phyloP scores from a whole-genome alignment of 1,140 invertebrate species.

The Cydia strobilella region DNA sequence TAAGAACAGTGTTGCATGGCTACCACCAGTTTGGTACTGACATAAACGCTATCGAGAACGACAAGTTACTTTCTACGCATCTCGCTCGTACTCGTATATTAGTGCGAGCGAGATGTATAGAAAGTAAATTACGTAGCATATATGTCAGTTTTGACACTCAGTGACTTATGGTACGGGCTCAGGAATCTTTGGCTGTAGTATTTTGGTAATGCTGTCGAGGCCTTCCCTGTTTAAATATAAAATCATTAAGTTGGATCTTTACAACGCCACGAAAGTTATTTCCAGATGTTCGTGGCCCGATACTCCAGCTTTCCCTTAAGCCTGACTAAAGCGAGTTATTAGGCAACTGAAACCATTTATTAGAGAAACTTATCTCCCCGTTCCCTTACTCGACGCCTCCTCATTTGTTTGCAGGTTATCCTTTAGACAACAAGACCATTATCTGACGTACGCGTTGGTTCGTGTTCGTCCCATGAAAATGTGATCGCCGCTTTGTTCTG shows the following conservation, averaged over 20 bases:
- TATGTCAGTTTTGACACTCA: too few relatives aligned
- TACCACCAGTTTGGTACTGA: too few relatives aligned
- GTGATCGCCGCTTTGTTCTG: constrained; percentile 33
- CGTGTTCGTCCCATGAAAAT: constrained; percentile 34
- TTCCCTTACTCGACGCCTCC: constrained; percentile 24
- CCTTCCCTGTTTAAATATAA: not conserved
- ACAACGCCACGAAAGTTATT: not conserved
- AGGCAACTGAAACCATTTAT: constrained; percentile 28
- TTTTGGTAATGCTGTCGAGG: too few relatives aligned
- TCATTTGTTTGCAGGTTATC: constrained; percentile 36
- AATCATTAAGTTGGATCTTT: constrained; percentile 2
- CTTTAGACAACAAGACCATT: constrained; percentile 35
- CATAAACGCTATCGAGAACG: too few relatives aligned
- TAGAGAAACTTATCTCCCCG: constrained; percentile 27
- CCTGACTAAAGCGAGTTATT: constrained; percentile 22
- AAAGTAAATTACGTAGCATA: too few relatives aligned
- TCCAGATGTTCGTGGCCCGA: not conserved
- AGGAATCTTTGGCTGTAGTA: too few relatives aligned
- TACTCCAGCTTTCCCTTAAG: not conserved
- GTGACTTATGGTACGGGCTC: too few relatives aligned
- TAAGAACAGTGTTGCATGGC: too few relatives aligned
- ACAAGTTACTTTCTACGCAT: too few relatives aligned
- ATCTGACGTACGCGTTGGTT: constrained; percentile 34
- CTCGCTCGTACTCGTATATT: too few relatives aligned
- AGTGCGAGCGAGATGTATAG: too few relatives aligned